Evolutionary conservation across 2,113 vertebrate genomes (phyloP), one percentile per base, ranked within the genome.

Genomic region (Menura novaehollandiae): DNA sequence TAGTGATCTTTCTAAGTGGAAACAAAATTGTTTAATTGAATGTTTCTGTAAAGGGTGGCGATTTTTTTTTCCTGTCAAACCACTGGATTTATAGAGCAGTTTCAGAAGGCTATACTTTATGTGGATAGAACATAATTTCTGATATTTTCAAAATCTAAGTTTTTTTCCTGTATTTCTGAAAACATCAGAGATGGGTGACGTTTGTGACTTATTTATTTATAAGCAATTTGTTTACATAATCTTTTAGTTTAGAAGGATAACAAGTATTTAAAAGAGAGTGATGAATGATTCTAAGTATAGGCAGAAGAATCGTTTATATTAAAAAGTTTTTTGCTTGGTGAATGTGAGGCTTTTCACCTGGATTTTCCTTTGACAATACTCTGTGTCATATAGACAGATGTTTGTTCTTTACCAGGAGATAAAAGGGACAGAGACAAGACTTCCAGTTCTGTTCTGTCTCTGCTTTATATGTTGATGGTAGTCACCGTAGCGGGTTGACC

Each of bases 11-110:
- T 86, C 49, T 58, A 66, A 79, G 43, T 81, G 24, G 35, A 80
- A 91, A 86, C 6, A 80, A 92, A 85, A 89, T 86, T 89, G 27
- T 89, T 93, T 94, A 88, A 95, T 89, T 78, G 19, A 91, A 63
- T 77, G 28, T 86, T 95, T 88, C 58, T 79, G 49, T 69, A 82
- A 72, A 89, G 27, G 10, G 8, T 49, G 19, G 13, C 37, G 16
- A 4, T 4, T 30, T 44, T 52, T 63, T 69, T 68, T 59, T 15
- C 7, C 23, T 58, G 32, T 87, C 51, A 93, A 66, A 60, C 51
- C 53, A 59, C 7, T 67, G 24, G 39, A 77, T 15, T 64, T 81
- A 74, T 4, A 76, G 33, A 73, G 12, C 30, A 62, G 16, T 47
- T 92, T 90, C 16, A 63, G 49, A 52, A 75, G 19, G 37, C 22